Evolutionary conservation across 2,888 invertebrate species (phyloP), one percentile per base, ranked within the genome.

Genomic region (Adelognathus sp.): DNA sequence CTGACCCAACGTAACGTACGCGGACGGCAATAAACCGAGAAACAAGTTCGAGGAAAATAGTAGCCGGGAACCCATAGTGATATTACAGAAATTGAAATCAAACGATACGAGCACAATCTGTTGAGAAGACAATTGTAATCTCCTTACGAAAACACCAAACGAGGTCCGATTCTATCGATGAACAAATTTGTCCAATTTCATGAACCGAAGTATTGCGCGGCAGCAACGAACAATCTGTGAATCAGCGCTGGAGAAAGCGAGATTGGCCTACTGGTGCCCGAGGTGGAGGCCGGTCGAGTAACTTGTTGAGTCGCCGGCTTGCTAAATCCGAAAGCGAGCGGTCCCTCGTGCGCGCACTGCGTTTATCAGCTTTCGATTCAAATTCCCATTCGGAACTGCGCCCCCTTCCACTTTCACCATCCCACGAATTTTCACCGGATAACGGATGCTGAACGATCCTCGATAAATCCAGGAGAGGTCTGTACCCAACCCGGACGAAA

Each of bases 251-350:
- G n/a, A n/a, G n/a, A n/a, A 33, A 21, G 61, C 36, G 16, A 33
- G 29, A n/a, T n/a, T 50, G 50, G 33, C 46, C 33, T 66, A 54
- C 46, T 39, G 27, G 36, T 39, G 67, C 27, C 63, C 56, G 46
- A 36, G 56, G 36, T 63, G 27, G 67, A 41, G 61, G 44, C 72
- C 76, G 67, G 71, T 56, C 63, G 71, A 69, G 46, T 75, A 81
- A 79, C 81, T 79, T 81, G 79, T 79, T 81, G 81, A 81, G 79
- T 81, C 76, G 29, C 75, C 71, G 71, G 70, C 61, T 67, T 27
- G 16, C 63, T 54, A 61, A 50, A 73, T 64, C 31, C 29, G 66
- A 41, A 27, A 75, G 66, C 60, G 56, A 39, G 39, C n/a, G 33
- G 41, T 52, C 27, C 74, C 74, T 66, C 74, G 77, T 50, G 80